Evolutionary conservation across 2,797 vertebrate genomes (phyloP).

Genomic region (Kryptolebias ocellatus): DNA sequence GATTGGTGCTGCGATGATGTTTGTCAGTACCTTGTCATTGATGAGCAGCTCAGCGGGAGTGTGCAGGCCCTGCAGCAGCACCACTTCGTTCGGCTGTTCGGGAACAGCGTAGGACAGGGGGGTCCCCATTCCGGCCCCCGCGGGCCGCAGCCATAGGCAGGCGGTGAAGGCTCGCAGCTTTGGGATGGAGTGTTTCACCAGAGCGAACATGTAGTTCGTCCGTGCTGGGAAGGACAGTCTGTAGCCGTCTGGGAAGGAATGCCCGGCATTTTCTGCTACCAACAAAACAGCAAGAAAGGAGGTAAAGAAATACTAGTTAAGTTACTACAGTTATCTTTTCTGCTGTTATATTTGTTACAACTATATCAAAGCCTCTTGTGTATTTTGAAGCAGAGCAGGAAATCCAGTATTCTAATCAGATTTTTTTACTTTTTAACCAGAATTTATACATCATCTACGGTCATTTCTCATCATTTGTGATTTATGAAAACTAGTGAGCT

Average conservation of each 20-base stretch:
- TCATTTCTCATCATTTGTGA: constrained; percentile 21
- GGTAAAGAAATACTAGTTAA: neutral
- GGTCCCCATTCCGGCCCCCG: constrained; percentile 86
- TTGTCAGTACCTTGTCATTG: constrained; percentile 89
- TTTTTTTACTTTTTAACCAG: constrained; percentile 30
- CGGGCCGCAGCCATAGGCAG: constrained; percentile 93
- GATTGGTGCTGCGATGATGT: too few species aligned
- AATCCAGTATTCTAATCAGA: constrained; percentile 49
- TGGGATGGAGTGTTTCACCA: constrained; percentile 86
- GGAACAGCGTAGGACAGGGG: constrained; percentile 92
- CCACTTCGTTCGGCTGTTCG: constrained; percentile 91
- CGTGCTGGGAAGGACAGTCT: constrained; percentile 90
- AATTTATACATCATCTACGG: constrained; percentile 42
- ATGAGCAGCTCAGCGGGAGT: constrained; percentile 92
- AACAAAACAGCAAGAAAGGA: neutral
- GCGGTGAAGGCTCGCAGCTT: constrained; percentile 88
- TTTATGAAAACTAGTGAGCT: neutral
- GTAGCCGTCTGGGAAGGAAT: constrained; percentile 85
- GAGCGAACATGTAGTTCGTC: constrained; percentile 94
- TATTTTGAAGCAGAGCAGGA: neutral
- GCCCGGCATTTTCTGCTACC: constrained; percentile 33
- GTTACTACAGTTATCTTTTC: neutral
- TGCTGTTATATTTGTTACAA: too few species aligned
- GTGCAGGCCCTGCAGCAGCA: constrained; percentile 90
- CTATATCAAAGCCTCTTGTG: neutral